Conservation (phyloP, 2,113 vertebrate species). For the Crotalus horridus region DNA sequence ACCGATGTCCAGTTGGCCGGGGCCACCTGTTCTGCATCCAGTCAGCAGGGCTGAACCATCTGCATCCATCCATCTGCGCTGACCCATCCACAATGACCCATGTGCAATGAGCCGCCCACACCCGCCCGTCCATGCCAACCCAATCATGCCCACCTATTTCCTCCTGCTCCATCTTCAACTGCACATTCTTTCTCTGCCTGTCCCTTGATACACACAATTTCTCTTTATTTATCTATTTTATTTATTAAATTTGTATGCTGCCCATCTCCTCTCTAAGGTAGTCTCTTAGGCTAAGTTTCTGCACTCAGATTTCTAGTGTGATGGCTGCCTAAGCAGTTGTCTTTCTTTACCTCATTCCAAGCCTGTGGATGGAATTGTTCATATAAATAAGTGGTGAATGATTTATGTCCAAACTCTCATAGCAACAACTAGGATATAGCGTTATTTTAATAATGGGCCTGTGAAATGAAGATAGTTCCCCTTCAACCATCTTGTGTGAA, state of each 20-base stretch:
- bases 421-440: not conserved
- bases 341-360: not conserved
- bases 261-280: not conserved
- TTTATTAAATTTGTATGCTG: not conserved
- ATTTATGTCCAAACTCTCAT: not conserved
- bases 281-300: not conserved
- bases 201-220: not conserved
- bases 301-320: not conserved
- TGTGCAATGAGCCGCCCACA: no score
- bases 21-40: no score
- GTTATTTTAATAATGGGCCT: not conserved
- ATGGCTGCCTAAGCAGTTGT: not conserved
- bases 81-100: no score
- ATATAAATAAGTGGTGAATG: not conserved
- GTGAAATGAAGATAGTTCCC: not conserved
- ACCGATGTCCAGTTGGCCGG: no score
- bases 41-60: no score
- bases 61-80: no score
- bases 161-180: not conserved
- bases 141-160: no score
- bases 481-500: not conserved
- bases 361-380: not conserved
- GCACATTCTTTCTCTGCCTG: not conserved
- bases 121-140: no score
- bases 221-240: not conserved